Conservation (phyloP, 2,888 invertebrate species). For the Cybosia mesomella region DNA sequence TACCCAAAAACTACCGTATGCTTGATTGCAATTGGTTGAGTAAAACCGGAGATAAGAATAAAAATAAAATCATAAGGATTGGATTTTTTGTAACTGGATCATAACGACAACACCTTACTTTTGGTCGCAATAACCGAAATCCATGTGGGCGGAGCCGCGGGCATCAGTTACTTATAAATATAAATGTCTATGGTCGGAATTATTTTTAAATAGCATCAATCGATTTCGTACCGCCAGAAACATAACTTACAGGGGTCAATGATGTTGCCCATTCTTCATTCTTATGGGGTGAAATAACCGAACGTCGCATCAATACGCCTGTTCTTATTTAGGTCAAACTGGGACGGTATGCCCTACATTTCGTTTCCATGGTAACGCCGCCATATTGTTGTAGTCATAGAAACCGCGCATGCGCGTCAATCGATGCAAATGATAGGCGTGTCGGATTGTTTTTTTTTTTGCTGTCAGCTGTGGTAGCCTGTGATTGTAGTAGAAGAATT, state of each 20-base stretch:
- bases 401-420: conserved; percentile 67
- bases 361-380: conserved; percentile 67
- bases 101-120: too few relatives aligned
- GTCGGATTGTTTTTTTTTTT: conserved; percentile 32
- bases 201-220: neutral
- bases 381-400: conserved; percentile 71
- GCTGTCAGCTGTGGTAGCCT: conserved; percentile 20
- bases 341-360: conserved; percentile 47
- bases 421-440: conserved; percentile 43
- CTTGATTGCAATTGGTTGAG: too few relatives aligned
- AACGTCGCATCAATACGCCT: conserved; percentile 22
- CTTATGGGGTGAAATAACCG: conserved; percentile 23
- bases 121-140: too few relatives aligned
- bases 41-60: too few relatives aligned
- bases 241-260: conserved; percentile 22
- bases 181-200: neutral
- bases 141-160: too few relatives aligned
- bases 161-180: too few relatives aligned
- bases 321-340: conserved; percentile 44
- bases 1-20: too few relatives aligned
- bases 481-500: too few relatives aligned
- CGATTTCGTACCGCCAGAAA: neutral
- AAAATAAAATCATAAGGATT: too few relatives aligned
- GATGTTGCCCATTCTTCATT: conserved; percentile 21
- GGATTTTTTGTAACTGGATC: too few relatives aligned